phyloP scores from a whole-genome alignment of 2,113 vertebrate genomes.

The Murina feae region DNA sequence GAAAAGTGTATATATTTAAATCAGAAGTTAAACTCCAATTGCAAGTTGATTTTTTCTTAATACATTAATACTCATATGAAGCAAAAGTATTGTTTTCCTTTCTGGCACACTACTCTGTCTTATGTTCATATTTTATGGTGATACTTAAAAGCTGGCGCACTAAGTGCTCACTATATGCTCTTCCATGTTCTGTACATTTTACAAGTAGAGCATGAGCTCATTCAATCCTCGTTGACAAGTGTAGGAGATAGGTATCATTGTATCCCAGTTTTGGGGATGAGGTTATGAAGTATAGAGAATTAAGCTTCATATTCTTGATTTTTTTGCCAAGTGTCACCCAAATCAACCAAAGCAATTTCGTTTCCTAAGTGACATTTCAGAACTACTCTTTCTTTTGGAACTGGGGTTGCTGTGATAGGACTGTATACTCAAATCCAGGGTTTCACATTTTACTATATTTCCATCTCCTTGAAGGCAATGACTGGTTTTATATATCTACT shows the following conservation, averaged over 20 bases:
- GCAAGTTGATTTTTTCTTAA: not conserved
- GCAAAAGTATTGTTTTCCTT: not conserved
- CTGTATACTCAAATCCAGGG: not conserved
- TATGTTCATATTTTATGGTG: not conserved
- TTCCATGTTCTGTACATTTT: not conserved
- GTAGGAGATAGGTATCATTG: not conserved
- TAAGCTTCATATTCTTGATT: not conserved
- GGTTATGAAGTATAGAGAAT: not conserved
- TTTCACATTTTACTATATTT: not conserved
- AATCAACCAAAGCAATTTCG: not conserved
- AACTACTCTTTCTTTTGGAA: not conserved
- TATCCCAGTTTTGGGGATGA: not conserved
- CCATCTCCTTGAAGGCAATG: not conserved
- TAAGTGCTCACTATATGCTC: fast-evolving
- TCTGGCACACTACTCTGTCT: not conserved
- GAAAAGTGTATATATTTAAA: not conserved
- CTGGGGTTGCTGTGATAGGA: too few relatives aligned
- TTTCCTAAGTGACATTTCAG: not conserved
- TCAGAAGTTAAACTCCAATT: not conserved
- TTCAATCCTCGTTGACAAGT: not conserved
- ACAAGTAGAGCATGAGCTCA: not conserved
- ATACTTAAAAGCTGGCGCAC: not conserved
- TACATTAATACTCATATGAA: not conserved
- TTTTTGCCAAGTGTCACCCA: not conserved
- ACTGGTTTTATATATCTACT: too few relatives aligned